phyloP scores from a whole-genome alignment of 92 coral and sea anemone species.

The Epizoanthus rinbou region DNA sequence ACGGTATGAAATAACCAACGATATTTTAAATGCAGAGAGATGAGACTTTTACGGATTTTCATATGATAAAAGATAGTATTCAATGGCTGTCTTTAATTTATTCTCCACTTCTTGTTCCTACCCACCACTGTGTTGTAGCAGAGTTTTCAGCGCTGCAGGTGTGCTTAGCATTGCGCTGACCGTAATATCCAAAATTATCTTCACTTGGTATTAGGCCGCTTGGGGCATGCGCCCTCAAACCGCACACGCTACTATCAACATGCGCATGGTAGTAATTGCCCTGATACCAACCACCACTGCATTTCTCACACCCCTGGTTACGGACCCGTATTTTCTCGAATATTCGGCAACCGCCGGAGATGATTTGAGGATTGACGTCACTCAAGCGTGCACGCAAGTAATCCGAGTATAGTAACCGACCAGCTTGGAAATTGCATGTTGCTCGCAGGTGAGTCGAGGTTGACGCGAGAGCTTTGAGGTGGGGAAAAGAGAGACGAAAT shows the following conservation, averaged over 20 bases:
- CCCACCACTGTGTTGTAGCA: no score
- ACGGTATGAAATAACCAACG: no score
- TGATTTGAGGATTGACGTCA: neutral
- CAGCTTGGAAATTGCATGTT: neutral
- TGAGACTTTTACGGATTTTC: no score
- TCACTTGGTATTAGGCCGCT: neutral
- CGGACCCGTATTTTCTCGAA: neutral
- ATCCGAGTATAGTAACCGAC: neutral
- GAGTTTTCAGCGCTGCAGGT: no score
- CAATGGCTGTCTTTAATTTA: no score
- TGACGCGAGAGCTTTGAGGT: neutral
- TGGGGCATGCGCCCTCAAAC: neutral
- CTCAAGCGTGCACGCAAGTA: neutral
- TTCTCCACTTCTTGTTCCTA: no score
- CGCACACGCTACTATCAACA: neutral
- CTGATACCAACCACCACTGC: neutral
- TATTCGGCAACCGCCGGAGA: neutral
- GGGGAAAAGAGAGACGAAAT: neutral
- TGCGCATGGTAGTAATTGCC: neutral
- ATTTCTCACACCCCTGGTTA: neutral
- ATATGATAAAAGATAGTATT: no score
- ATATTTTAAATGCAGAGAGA: no score
- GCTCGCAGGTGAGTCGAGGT: neutral
- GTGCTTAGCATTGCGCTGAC: no score
- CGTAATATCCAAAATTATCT: no score